These are phyloP conservation scores for Sceliomorpha sp. DNA, from an alignment of 2,888 invertebrate genomes.

Conservation along the genomic window DNA sequence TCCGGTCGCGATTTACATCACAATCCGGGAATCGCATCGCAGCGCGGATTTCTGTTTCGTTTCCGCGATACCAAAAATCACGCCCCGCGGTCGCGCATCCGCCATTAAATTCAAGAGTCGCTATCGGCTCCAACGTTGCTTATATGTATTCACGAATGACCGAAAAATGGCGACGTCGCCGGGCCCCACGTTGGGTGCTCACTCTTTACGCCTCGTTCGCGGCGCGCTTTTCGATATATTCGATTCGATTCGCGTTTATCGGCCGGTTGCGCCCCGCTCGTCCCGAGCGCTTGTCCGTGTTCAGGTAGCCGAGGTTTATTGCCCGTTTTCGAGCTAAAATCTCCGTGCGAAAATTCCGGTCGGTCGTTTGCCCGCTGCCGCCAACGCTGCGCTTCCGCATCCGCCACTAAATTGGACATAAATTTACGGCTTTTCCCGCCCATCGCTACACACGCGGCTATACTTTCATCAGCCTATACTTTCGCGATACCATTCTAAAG, in stretches of 20 bases:
- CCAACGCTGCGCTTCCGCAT: conserved; percentile 63
- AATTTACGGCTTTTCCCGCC: conserved; percentile 59
- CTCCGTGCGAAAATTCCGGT: conserved; percentile 68
- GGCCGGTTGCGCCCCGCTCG: conserved; percentile 10
- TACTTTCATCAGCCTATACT: conserved; percentile 6
- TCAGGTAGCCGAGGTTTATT: conserved; percentile 64
- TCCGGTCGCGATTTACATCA: conserved; percentile 14
- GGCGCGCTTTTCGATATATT: conserved; percentile 60
- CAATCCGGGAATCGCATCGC: conserved; percentile 7
- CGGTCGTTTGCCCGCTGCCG: conserved; percentile 48
- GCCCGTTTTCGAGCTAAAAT: conserved; percentile 62
- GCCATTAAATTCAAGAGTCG: conserved; percentile 49
- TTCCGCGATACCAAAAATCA: conserved; percentile 11
- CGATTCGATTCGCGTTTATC: conserved; percentile 60
- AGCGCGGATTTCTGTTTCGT: not conserved
- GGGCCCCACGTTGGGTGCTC: conserved; percentile 15
- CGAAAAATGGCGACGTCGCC: conserved; percentile 23
- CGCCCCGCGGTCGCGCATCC: not conserved
- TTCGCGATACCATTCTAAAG: not conserved
- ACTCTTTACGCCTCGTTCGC: conserved; percentile 20
- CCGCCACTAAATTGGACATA: conserved; percentile 70
- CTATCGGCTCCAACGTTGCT: conserved; percentile 22
- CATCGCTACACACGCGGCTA: not conserved
- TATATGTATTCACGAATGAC: not conserved
- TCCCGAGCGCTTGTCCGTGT: conserved; percentile 51